Evolutionary conservation across 2,888 invertebrate species (phyloP).

Genomic region (Phengaris arion): DNA sequence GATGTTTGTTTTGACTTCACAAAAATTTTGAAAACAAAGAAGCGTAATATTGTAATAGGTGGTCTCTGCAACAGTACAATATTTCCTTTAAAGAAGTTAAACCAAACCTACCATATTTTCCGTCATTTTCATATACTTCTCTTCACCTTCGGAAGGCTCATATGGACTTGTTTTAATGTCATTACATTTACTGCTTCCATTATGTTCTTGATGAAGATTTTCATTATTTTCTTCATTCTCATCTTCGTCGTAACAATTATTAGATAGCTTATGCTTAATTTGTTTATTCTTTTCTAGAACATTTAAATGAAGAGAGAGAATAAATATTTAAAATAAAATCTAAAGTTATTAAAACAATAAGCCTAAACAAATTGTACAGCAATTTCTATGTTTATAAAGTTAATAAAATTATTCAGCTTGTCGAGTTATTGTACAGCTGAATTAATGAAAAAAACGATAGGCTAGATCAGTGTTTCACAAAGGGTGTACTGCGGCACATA

Average conservation of each 20-base stretch:
- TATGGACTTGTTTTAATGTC: slow-evolving; percentile 41
- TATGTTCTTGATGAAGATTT: slow-evolving; percentile 45
- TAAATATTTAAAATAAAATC: neutral
- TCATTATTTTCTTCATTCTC: slow-evolving; percentile 42
- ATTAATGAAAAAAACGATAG: no score
- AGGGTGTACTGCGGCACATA: no score
- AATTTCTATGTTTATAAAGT: no score
- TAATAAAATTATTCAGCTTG: no score
- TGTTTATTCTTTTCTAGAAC: slow-evolving; percentile 53
- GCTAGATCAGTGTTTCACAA: no score
- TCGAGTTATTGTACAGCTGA: no score
- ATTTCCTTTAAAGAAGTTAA: neutral
- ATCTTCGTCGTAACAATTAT: slow-evolving; percentile 41
- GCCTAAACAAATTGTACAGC: no score
- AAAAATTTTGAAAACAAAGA: no score
- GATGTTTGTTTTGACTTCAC: no score
- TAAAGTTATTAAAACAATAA: no score
- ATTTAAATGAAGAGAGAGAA: slow-evolving; percentile 29
- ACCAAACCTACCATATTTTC: slow-evolving; percentile 58
- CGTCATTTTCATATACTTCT: slow-evolving; percentile 56
- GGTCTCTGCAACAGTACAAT: no score
- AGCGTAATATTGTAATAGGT: no score
- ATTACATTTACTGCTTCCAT: slow-evolving; percentile 42
- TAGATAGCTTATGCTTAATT: slow-evolving; percentile 53
- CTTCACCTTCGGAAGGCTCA: slow-evolving; percentile 51